Conservation (phyloP, 2,888 invertebrate species). For the Timandra comae region DNA sequence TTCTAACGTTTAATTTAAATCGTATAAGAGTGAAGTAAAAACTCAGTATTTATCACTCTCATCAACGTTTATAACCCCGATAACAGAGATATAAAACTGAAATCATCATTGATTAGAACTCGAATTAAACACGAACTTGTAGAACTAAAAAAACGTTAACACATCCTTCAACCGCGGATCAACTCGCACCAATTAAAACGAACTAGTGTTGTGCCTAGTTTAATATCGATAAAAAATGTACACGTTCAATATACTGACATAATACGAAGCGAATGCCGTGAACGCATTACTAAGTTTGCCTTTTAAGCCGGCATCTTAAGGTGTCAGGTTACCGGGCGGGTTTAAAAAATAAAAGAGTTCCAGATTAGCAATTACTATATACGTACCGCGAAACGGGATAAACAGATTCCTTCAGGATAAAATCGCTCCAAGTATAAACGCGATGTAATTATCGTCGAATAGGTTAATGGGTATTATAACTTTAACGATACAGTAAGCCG, state of each 20-base stretch:
- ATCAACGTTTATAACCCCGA: no score
- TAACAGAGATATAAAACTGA: no score
- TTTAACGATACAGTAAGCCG: conserved; percentile 29
- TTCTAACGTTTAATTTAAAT: no score
- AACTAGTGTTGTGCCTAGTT: conserved; percentile 51
- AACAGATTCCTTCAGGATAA: conserved; percentile 48
- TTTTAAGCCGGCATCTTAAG: conserved; percentile 53
- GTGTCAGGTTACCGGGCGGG: conserved; percentile 55
- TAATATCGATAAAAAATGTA: conserved; percentile 49
- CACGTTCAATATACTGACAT: conserved; percentile 41
- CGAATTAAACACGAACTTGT: not conserved
- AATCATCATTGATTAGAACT: no score
- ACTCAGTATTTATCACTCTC: no score
- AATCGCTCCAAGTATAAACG: conserved; percentile 27
- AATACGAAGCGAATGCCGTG: conserved; percentile 60
- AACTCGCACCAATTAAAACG: conserved; percentile 49
- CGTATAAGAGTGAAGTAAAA: no score
- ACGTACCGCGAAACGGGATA: conserved; percentile 34
- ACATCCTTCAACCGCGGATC: conserved; percentile 23
- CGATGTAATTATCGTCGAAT: conserved; percentile 38
- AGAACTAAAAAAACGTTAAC: conserved; percentile 12
- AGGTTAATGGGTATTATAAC: conserved; percentile 34
- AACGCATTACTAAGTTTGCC: conserved; percentile 63
- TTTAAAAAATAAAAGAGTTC: conserved; percentile 41
- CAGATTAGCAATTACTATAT: conserved; percentile 54